Evolutionary conservation across 2,113 vertebrate genomes (phyloP), one percentile per base, ranked within the genome.

Genomic region (Onychostoma macrolepis): DNA sequence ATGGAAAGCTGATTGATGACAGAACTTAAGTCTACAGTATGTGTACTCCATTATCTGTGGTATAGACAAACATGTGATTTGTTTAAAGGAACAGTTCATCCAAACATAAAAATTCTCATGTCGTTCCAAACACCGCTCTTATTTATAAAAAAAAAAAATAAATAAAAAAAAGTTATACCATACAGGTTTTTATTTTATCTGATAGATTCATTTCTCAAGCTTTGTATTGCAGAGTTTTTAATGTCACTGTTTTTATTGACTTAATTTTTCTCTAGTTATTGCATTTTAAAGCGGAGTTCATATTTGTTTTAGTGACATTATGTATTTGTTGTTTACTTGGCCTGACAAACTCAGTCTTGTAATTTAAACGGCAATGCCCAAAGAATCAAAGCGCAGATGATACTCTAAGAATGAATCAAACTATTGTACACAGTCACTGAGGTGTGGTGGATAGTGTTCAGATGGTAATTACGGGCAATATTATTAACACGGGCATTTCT

Each of bases 401-500:
- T 71, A 38, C 67, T 71, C 33, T 2, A 67, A 69, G 33, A n/a
- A 43, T 45, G n/a, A 38, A 72, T 38, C 21, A 38, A 38, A 26
- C n/a, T 45, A 26, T 75, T 45, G 41, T 17, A 8, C 24, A 26
- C 36, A 45, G 0, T 75, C 41, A 26, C 38, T 19, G 24, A 63
- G 56, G 53, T 80, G 78, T 80, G 78, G 78, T 41, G 30, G 56
- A 80, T 38, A 38, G 33, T 80, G 53, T 41, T 63, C 33, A 26
- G 56, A 43, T 11, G 1, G 33, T 80, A n/a, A 61, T 65, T 45
- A 65, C 30, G 58, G 41, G 6, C 19, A 21, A 28, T 74, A n/a
- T 65, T 65, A 45, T 75, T 75, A 75, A 26, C 10, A 1, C 15
- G 6, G 11, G 36, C 36, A 43, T 74, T 75, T 45, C 13, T 45